Conservation (phyloP, 2,888 invertebrate species). For the Agriopis leucophaearia region DNA sequence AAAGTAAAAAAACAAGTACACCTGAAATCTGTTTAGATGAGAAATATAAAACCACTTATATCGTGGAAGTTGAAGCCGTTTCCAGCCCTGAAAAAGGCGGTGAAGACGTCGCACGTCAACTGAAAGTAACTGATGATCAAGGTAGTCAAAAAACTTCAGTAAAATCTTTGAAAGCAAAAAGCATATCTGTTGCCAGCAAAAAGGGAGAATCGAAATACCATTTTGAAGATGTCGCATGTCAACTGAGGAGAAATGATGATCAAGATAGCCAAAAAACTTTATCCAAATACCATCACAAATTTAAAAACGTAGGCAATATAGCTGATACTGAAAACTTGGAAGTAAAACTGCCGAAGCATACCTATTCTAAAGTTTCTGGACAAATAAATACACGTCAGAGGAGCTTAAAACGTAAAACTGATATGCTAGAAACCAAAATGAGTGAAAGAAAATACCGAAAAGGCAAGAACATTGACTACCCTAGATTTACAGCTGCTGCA, state of each 20-base stretch:
- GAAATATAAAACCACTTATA: constrained; percentile 7
- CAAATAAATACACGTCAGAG: constrained; percentile 33
- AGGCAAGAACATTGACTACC: constrained; percentile 74
- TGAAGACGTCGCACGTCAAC: constrained; percentile 3
- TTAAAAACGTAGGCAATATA: not conserved
- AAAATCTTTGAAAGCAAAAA: not conserved
- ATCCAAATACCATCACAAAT: not conserved
- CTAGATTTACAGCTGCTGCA: constrained; percentile 58
- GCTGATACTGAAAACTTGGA: constrained; percentile 45
- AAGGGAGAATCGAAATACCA: not conserved
- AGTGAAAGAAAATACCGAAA: constrained; percentile 69
- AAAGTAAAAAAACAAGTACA: not conserved
- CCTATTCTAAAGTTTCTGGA: constrained; percentile 58
- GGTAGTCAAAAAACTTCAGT: not conserved
- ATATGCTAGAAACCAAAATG: constrained; percentile 56
- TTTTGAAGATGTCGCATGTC: not conserved
- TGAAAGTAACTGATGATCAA: not conserved
- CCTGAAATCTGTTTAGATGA: constrained; percentile 6
- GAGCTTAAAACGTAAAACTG: constrained; percentile 67
- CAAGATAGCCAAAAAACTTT: not conserved
- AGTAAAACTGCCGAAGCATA: constrained; percentile 61
- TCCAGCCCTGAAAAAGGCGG: not conserved
- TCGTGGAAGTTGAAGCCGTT: constrained; percentile 8
- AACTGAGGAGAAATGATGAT: not conserved
- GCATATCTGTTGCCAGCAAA: not conserved